These are phyloP conservation scores for Stenodema calcarata DNA, from an alignment of 2,888 invertebrate genomes.

Conservation along the genomic window DNA sequence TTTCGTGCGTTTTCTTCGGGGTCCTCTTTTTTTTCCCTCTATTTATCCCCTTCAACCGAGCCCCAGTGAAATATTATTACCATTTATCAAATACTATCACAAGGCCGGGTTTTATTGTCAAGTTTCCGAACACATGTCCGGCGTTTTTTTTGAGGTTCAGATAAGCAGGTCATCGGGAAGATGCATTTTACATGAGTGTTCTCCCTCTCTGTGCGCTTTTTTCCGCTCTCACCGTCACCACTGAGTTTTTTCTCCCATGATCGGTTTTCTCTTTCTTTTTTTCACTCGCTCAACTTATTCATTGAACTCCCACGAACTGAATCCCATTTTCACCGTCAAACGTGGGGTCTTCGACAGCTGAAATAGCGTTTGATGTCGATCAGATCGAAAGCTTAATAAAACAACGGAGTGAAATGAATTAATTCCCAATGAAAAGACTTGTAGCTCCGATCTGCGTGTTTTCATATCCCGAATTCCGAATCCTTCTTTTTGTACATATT, in stretches of 20 bases:
- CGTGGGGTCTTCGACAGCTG: not conserved
- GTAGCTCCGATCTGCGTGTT: not conserved
- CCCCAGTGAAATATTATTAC: conserved; percentile 25
- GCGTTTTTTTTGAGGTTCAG: not conserved
- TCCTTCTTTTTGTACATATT: not conserved
- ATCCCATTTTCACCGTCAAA: not conserved
- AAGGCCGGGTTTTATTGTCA: conserved; percentile 6
- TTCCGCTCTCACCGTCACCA: not conserved
- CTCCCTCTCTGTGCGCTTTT: not conserved
- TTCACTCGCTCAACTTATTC: not conserved
- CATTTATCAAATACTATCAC: conserved; percentile 26
- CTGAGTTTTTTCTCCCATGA: not conserved
- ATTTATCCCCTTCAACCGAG: not conserved
- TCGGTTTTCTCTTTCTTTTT: not conserved
- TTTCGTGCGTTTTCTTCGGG: not conserved
- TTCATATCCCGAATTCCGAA: not conserved
- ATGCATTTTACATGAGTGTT: conserved; percentile 18
- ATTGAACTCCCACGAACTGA: not conserved
- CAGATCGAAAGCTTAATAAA: not conserved
- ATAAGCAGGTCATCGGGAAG: not conserved
- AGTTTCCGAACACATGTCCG: conserved; percentile 7
- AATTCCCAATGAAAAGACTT: not conserved
- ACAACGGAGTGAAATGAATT: not conserved
- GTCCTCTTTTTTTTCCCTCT: not conserved
- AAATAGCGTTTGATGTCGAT: not conserved